Conservation (phyloP, 1,140 invertebrate species). For the Ptiloglossa arizonensis region DNA sequence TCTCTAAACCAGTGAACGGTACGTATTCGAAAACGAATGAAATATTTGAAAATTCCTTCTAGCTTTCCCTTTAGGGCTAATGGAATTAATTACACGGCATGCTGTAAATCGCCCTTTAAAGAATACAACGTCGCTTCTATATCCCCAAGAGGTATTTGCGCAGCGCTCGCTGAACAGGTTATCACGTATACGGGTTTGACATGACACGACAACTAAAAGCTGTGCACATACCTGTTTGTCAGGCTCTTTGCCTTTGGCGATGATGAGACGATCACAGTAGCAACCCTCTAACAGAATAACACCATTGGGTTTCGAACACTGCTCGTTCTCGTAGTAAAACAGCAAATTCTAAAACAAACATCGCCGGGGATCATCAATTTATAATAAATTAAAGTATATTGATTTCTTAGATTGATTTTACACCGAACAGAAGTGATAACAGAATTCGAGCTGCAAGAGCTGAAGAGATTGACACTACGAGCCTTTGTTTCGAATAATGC, state of each 20-base stretch:
- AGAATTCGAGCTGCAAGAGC: no score
- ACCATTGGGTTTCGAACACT: conserved; percentile 89
- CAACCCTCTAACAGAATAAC: conserved; percentile 94
- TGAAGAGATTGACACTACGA: no score
- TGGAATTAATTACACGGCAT: background rate
- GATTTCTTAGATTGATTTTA: no score
- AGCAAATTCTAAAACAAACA: conserved; percentile 88
- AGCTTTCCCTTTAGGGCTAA: no score
- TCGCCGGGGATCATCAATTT: background rate
- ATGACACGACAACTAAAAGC: background rate
- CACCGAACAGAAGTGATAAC: no score
- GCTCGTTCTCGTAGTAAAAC: conserved; percentile 95
- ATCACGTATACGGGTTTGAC: background rate
- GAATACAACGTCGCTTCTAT: conserved; percentile 37
- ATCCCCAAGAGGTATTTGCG: background rate
- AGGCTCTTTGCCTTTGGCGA: conserved; percentile 80
- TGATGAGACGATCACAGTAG: conserved; percentile 92
- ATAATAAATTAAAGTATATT: no score
- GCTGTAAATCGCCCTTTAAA: conserved; percentile 30
- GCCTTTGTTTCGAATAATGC: no score
- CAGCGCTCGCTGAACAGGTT: background rate
- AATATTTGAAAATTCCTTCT: conserved; percentile 22
- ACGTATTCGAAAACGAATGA: background rate
- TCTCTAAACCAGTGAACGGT: no score
- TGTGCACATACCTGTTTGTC: conserved; percentile 83